Evolutionary conservation across 2,888 invertebrate genomes (phyloP), one percentile per base, ranked within the genome.

Genomic region (Altica lythri): DNA sequence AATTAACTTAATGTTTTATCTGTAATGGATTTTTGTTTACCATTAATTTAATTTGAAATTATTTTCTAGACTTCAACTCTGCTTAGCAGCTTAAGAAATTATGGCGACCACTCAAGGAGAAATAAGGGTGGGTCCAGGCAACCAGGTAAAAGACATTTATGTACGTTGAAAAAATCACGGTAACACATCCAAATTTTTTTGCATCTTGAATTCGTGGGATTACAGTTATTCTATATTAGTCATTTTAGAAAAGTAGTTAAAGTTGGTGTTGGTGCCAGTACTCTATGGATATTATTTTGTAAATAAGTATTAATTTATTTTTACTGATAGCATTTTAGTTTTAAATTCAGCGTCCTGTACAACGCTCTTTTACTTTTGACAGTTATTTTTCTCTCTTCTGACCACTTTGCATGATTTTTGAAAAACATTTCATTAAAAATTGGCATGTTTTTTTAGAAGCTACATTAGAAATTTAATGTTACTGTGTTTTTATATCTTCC

Each of bases 121-220:
- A 81, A 86, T 86, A 78, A 83, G 86, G 83, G 85, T 86, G 82
- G 86, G 86, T 81, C 83, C 86, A 78, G 84, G 84, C 78, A 86
- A 85, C 82, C 86, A 86, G 84, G 86, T 86, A 81, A 82, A 80
- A 80, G 82, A 82, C 77, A 80, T 82, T 79, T 82, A 82, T 81
- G 82, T 82, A 81, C 80, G 82, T 82, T 63, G 65, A 60, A 60
- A 63, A 61, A 60, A 58, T 77, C 76, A 80, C 79, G 80, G 80
- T 80, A 80, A 81, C 78, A 76, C 55, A 55, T 14, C 59, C 55
- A 64, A 64, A 64, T 61, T 65, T 63, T 54, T 57, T 55, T 50
- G 34, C 46, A 30, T 53, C 34, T 47, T 30, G 52, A 47, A 58
- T 34, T 46, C 6, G 34, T 45, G 44, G 40, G 37, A 35, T 27